phyloP scores from a whole-genome alignment of 2,113 vertebrate genomes.

The Leucoraja erinaceus region DNA sequence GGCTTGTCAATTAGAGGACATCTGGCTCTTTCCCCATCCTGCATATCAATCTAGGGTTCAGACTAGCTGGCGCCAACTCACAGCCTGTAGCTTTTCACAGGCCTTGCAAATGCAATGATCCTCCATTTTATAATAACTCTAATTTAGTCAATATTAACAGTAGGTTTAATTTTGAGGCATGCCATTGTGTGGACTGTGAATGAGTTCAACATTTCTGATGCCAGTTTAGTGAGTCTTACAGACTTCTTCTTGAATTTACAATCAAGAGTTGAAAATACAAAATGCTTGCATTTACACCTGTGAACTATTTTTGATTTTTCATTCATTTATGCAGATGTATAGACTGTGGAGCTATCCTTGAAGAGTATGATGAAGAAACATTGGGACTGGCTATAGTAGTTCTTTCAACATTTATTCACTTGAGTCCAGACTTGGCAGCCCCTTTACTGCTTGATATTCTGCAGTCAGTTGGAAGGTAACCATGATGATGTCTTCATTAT shows the following conservation, averaged over 20 bases:
- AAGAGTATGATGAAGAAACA: constrained; percentile 97
- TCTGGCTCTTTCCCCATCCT: no score
- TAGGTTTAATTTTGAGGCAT: not conserved
- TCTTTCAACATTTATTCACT: constrained; percentile 91
- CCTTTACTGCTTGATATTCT: constrained; percentile 92
- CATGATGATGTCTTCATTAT: not conserved
- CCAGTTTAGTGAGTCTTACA: not conserved
- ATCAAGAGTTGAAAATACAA: not conserved
- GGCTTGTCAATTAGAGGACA: not conserved
- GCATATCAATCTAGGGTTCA: no score
- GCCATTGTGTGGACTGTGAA: not conserved
- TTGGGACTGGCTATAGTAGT: constrained; percentile 86
- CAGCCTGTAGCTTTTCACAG: no score
- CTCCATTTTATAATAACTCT: no score
- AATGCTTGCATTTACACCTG: not conserved
- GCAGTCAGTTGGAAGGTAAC: constrained; percentile 95
- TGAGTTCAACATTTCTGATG: not conserved
- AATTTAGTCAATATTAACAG: no score
- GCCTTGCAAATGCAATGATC: no score
- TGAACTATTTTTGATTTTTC: not conserved
- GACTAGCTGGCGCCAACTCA: no score
- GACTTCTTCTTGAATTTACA: not conserved
- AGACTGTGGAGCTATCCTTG: constrained; percentile 88
- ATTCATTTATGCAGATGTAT: constrained; percentile 68
- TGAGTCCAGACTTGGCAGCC: constrained; percentile 91